Evolutionary conservation across 2,888 invertebrate species (phyloP), one percentile per base, ranked within the genome.

Genomic region (Theretra japonica): DNA sequence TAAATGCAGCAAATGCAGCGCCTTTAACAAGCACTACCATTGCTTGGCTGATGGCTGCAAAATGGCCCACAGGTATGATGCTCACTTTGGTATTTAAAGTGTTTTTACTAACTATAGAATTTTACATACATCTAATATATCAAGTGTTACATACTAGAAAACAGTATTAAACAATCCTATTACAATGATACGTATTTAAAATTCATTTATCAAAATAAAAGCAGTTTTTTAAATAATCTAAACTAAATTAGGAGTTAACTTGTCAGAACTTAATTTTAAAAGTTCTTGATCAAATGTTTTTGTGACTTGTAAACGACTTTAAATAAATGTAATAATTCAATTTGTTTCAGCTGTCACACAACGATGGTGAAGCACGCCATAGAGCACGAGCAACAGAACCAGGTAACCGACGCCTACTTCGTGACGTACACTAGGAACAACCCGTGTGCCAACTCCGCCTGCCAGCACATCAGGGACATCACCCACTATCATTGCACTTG

Each of bases 401-500:
- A 97, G 80, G 97, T 98, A 70, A 97, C 97, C 0, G 97, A 97
- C 28, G 96, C 97, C 3, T 96, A 96, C 84, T 97, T 96, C 86
- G 96, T 96, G 86, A 95, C 95, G 0, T 95, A 95, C 68, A 95
- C 96, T 4, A 95, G 96, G 69, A 95, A 95, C 74, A 96, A 95
- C 70, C 94, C 94, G 0, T 96, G 96, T 81, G 95, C 95, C 70
- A 96, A 95, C 78, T 96, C 96, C 30, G 94, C 94, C 50, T 97
- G 97, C 82, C 96, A 96, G 65, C 97, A 97, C 82, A 96, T 97
- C 73, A 95, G 96, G 79, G 97, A 97, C 76, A 97, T 97, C 76
- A 97, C 96, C 69, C 98, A 98, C 85, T 98, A 97, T 84, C 98
- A 98, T 86, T 98, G 98, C 92, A 97, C 97, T 84, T 98, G 98